Conservation (phyloP, 1,140 invertebrate species). For the Steinernema khuongi region DNA sequence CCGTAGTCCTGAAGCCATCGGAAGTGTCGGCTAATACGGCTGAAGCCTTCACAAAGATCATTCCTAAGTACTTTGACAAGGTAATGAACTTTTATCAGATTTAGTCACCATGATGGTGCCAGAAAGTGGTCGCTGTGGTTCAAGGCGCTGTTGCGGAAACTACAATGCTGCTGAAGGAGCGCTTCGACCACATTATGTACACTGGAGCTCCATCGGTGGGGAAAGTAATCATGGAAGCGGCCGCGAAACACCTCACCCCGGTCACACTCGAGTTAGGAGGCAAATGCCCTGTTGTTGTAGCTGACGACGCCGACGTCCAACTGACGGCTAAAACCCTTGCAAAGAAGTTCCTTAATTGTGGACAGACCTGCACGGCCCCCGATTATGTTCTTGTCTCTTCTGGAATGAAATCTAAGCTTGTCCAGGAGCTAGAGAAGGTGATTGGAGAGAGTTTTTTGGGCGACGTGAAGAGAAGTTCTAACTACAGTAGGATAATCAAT, state of each 20-base stretch:
- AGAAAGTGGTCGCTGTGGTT: conserved; percentile 64
- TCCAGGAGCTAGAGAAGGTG: conserved; percentile 63
- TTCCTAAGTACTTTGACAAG: conserved; percentile 84
- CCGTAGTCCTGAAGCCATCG: conserved; percentile 83
- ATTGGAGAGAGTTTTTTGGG: conserved; percentile 77
- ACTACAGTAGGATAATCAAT: conserved; percentile 78
- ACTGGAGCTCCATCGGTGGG: conserved; percentile 76
- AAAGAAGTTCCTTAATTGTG: conserved; percentile 82
- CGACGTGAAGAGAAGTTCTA: conserved; percentile 71
- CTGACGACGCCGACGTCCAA: conserved; percentile 44
- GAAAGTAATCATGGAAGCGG: conserved; percentile 77
- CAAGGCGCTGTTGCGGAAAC: conserved; percentile 76
- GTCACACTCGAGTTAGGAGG: conserved; percentile 86
- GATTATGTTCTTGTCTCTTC: conserved; percentile 70
- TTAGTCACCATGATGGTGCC: too few species aligned
- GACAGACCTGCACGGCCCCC: conserved; percentile 93
- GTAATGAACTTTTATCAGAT: conserved; percentile 59
- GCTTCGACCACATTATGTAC: conserved; percentile 94
- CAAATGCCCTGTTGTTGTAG: conserved; percentile 63
- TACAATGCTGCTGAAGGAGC: conserved; percentile 68
- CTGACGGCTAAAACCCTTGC: conserved; percentile 67
- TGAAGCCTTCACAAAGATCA: conserved; percentile 69
- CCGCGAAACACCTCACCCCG: conserved; percentile 81
- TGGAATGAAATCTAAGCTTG: conserved; percentile 58
- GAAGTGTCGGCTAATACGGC: conserved; percentile 74